These are phyloP conservation scores for Gopherus flavomarginatus DNA, from an alignment of 2,113 vertebrate species.

Conservation along the genomic window DNA sequence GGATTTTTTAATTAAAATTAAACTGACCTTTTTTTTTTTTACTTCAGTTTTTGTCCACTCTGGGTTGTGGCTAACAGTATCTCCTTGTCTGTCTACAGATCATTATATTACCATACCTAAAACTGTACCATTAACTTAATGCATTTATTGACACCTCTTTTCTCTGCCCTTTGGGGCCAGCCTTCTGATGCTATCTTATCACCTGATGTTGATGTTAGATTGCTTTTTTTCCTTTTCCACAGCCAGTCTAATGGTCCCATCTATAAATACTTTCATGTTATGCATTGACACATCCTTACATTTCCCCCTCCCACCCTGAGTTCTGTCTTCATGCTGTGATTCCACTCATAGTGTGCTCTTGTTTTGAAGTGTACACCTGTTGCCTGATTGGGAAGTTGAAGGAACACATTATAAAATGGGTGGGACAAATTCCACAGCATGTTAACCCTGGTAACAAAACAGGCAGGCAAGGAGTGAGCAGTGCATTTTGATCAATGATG, in stretches of 20 bases:
- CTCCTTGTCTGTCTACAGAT: not conserved
- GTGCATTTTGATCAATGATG: not conserved
- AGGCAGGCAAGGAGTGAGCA: not conserved
- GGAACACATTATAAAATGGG: not conserved
- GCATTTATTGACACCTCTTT: not conserved
- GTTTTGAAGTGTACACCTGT: accelerated
- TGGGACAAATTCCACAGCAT: not conserved
- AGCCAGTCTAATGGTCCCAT: not conserved
- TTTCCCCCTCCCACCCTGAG: not conserved
- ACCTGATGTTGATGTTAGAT: not conserved
- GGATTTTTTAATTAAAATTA: not conserved
- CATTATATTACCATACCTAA: not conserved
- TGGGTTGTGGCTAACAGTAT: not conserved
- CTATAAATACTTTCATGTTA: not conserved
- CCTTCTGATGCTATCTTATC: not conserved
- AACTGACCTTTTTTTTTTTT: not conserved
- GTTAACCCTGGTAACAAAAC: not conserved
- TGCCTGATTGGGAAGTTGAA: not conserved
- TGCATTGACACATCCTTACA: not conserved
- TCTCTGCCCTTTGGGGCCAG: not conserved
- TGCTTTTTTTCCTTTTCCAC: conserved; percentile 4
- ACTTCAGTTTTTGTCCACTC: not conserved
- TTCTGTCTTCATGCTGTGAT: not conserved
- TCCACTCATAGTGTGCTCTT: not conserved
- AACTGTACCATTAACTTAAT: not conserved